Conservation (phyloP, 2,797 vertebrate genomes). For the Gallinago nigripennis region DNA sequence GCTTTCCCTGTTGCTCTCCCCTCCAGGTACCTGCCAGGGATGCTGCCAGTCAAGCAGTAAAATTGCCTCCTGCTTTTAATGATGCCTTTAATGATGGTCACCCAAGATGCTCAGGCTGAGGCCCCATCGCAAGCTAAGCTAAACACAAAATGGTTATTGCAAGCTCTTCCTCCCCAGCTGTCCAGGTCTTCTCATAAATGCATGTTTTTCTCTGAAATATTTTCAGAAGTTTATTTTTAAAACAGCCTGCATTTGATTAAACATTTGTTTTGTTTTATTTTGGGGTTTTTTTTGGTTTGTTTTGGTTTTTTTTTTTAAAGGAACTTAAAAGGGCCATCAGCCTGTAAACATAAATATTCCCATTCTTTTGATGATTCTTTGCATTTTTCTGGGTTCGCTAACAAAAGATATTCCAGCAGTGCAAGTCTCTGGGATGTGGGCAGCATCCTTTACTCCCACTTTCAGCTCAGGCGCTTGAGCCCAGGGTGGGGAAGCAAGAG, state of each 20-base stretch:
- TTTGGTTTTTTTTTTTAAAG: neutral
- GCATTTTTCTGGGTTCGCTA: constrained; percentile 38
- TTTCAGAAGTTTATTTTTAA: constrained; percentile 47
- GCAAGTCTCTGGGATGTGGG: neutral
- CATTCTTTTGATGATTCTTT: constrained; percentile 28
- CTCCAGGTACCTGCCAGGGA: neutral
- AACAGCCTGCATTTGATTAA: constrained; percentile 43
- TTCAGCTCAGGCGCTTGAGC: neutral
- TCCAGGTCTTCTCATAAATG: neutral
- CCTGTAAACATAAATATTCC: constrained; percentile 60
- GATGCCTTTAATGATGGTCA: neutral
- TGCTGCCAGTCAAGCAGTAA: neutral
- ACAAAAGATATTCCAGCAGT: neutral
- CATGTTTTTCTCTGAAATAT: neutral
- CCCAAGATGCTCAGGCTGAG: neutral
- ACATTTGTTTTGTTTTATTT: neutral
- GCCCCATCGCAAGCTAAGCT: neutral
- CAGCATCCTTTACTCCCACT: neutral
- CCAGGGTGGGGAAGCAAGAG: neutral
- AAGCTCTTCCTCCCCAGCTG: constrained; percentile 49
- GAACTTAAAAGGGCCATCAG: constrained; percentile 22
- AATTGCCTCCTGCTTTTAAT: neutral
- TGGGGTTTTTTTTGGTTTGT: too few species aligned
- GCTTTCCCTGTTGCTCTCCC: neutral
- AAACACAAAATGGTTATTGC: neutral